phyloP scores from a whole-genome alignment of 2,888 invertebrate genomes.

The Euzetes globulus region DNA sequence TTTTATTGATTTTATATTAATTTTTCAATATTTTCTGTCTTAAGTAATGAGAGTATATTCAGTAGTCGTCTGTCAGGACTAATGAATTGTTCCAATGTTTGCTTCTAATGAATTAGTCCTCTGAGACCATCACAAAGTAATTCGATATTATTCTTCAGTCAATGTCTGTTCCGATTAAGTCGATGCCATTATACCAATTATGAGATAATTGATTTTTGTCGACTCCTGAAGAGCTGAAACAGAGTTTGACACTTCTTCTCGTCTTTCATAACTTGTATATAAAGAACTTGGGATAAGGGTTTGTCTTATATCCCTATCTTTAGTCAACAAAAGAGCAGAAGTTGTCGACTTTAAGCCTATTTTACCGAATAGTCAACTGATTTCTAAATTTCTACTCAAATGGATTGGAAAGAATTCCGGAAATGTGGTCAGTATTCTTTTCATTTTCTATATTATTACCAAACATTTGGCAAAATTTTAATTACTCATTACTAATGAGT shows the following conservation, averaged over 20 bases:
- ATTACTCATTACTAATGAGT: too few species aligned
- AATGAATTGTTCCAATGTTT: neutral
- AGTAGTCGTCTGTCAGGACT: neutral
- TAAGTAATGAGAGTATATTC: neutral
- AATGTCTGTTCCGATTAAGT: neutral
- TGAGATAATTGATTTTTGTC: neutral
- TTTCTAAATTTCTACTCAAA: neutral
- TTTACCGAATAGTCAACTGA: too few species aligned
- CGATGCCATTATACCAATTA: neutral
- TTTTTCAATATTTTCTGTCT: too few species aligned
- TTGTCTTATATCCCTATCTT: too few species aligned
- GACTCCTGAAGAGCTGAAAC: neutral
- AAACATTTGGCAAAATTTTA: too few species aligned
- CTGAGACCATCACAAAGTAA: neutral
- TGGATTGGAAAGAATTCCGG: slow-evolving; percentile 34
- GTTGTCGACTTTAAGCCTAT: neutral
- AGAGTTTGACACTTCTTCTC: neutral
- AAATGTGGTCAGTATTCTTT: slow-evolving; percentile 27
- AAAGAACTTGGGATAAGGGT: too few species aligned
- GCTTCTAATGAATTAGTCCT: neutral
- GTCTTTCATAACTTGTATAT: too few species aligned
- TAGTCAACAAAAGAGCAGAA: too few species aligned
- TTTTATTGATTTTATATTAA: neutral
- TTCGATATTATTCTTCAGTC: neutral
- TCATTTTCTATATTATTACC: too few species aligned